Evolutionary conservation across 2,113 vertebrate species (phyloP).

Genomic region (Trochalopteron elliotii): DNA sequence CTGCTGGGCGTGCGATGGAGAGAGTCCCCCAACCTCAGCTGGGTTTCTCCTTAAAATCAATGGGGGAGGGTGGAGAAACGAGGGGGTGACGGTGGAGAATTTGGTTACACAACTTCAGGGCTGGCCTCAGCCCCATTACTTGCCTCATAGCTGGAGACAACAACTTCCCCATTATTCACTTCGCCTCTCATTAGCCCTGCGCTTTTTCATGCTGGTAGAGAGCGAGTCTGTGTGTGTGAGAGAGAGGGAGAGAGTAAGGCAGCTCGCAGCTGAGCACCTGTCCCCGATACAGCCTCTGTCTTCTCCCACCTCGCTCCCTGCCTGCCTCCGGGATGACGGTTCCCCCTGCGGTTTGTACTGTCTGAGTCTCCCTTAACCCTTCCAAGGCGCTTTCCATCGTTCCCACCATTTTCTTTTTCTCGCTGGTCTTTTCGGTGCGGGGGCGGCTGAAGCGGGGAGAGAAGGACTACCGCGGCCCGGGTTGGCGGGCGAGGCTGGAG

Average conservation of each 20-base stretch:
- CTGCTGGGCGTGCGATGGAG: background rate
- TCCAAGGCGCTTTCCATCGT: background rate
- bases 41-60: background rate
- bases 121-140: constrained; percentile 47
- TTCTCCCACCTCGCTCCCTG: background rate
- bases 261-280: constrained; percentile 21
- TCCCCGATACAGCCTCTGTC: background rate
- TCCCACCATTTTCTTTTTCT: constrained; percentile 19
- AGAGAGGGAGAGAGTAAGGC: background rate
- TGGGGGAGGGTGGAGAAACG: background rate
- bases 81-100: constrained; percentile 13
- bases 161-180: constrained; percentile 45
- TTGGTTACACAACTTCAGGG: constrained; percentile 58
- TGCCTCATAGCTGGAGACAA: constrained; percentile 19
- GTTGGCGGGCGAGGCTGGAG: background rate
- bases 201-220: constrained; percentile 20
- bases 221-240: background rate
- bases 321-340: background rate
- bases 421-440: background rate
- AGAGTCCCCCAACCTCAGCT: background rate
- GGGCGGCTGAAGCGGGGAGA: background rate
- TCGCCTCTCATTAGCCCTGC: constrained; percentile 22
- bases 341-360: background rate
- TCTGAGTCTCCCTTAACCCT: background rate
- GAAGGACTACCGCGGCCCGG: background rate